phyloP scores from a whole-genome alignment of 2,888 invertebrate species.

The Crossocerus cetratus region DNA sequence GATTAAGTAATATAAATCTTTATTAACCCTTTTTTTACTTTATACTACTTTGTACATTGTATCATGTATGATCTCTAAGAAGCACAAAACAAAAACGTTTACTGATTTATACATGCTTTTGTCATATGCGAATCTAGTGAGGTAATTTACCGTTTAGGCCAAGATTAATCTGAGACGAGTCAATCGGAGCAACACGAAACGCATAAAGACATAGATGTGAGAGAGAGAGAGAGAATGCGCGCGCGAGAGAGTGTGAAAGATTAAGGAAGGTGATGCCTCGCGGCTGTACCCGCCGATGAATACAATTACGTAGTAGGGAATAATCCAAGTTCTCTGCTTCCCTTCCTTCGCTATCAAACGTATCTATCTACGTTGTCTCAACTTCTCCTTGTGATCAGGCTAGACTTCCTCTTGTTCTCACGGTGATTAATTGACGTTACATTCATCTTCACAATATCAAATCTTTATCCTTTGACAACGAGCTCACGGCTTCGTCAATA shows the following conservation, averaged over 20 bases:
- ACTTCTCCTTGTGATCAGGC: background rate
- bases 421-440: background rate
- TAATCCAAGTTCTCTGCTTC: conserved; percentile 14
- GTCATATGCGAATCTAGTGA: conserved; percentile 67
- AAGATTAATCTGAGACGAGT: conserved; percentile 37
- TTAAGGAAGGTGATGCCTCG: conserved; percentile 48
- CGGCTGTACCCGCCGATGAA: conserved; percentile 23
- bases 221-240: conserved; percentile 36
- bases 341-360: conserved; percentile 28
- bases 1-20: conserved; percentile 70
- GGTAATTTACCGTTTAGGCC: conserved; percentile 62
- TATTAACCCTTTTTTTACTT: conserved; percentile 74
- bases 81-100: conserved; percentile 74
- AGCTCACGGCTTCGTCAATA: no score
- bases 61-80: conserved; percentile 75
- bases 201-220: conserved; percentile 49
- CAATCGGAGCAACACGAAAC: conserved; percentile 20
- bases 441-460: no score
- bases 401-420: background rate
- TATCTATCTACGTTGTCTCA: conserved; percentile 15
- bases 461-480: no score
- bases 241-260: conserved; percentile 44
- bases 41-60: conserved; percentile 76
- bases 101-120: conserved; percentile 74
- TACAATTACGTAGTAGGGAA: conserved; percentile 5